Percentiles rank a stretch among this genome's conserved stretches.
Evolutionary conservation across 2,888 invertebrate genomes (phyloP).

Genomic region (Tipula helvola): DNA sequence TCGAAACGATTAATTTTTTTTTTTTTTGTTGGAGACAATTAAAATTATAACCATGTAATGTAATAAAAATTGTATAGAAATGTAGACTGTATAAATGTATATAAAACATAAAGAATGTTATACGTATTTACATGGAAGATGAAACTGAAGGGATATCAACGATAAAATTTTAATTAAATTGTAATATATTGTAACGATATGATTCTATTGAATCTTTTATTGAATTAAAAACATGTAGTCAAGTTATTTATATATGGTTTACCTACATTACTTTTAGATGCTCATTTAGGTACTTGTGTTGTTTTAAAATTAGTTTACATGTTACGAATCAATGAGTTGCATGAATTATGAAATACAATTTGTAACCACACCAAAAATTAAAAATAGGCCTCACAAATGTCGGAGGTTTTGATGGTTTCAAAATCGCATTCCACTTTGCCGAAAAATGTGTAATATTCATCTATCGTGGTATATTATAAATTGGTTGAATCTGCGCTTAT

Average conservation of each 20-base stretch:
- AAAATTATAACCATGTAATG: background rate
- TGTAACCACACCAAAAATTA: too few relatives aligned
- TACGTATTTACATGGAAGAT: background rate
- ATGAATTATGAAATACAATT: too few relatives aligned
- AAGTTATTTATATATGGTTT: background rate
- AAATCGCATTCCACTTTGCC: too few relatives aligned
- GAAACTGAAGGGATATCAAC: background rate
- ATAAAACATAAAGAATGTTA: background rate
- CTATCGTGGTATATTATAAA: too few relatives aligned
- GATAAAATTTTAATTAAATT: background rate
- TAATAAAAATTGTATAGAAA: background rate
- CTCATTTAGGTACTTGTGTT: too few relatives aligned
- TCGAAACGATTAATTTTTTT: background rate
- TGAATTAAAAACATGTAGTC: background rate
- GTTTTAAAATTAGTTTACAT: too few relatives aligned
- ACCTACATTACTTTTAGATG: background rate
- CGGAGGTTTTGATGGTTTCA: too few relatives aligned
- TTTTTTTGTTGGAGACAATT: background rate
- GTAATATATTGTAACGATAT: background rate
- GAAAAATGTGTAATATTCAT: too few relatives aligned
- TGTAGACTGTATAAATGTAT: background rate
- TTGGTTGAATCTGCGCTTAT: too few relatives aligned
- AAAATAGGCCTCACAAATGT: too few relatives aligned
- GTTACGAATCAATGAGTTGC: too few relatives aligned
- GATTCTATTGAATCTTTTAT: background rate